Evolutionary conservation across 2,888 invertebrate genomes (phyloP), one percentile per base, ranked within the genome.

Genomic region (Dusona sp.): DNA sequence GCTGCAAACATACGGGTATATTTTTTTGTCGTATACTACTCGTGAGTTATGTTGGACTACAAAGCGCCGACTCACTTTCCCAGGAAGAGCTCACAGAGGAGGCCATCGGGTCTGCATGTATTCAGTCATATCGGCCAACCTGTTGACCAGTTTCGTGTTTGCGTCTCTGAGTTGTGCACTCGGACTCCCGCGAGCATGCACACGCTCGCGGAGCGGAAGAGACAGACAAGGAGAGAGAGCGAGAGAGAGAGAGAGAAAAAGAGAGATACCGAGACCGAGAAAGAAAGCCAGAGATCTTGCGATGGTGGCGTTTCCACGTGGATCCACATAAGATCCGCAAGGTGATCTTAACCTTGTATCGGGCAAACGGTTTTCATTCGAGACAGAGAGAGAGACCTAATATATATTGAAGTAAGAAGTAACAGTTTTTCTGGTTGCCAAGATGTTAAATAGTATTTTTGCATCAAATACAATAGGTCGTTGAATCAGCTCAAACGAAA

Each of bases 101-200:
- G 74, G 67, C 22, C 72, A 61, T 42, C 42, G 68, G 33, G 22
- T 61, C 11, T 29, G 57, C 61, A 61, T 29, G 48, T 61, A 64
- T 51, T 51, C 51, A 22, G 64, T 70, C 42, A 45, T 64, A 73
- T 74, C 79, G 68, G 57, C 61, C 61, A 79, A 79, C 57, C 57
- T 48, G 61, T 79, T 65, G 72, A 84, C 80, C 75, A 75, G 75
- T 80, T 80, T 80, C 70, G 65, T 57, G 80, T 77, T 79, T 72
- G 74, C 38, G 38, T 80, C 65, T 65, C 38, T 54, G 51, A 72
- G n/a, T 25, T 33, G 78, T 36, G 36, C 78, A 42, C 77, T 65
- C 54, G 33, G 45, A 29, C 72, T 72, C 70, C 45, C 65, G 61
- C 42, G 65, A 70, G 64, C 73, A 72, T 51, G 42, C 54, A 57